Evolutionary conservation across 2,888 invertebrate species (phyloP).

Genomic region (Osmoderma eremita): DNA sequence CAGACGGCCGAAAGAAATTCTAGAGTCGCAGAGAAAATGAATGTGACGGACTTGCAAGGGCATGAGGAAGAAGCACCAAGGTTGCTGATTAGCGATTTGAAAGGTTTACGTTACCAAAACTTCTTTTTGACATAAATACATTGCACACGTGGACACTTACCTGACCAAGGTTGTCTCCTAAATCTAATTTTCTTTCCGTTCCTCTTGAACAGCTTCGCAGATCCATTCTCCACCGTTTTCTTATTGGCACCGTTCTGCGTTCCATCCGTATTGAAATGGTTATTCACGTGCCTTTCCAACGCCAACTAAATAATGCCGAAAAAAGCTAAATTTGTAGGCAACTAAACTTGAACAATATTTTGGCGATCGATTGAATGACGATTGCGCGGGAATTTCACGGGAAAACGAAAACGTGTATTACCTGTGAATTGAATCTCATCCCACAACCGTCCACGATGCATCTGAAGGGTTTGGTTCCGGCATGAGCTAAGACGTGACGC

Average conservation of each 20-base stretch:
- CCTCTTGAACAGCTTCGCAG: conserved; percentile 82
- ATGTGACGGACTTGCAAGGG: too few species aligned
- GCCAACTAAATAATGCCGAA: conserved; percentile 68
- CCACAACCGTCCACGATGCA: conserved; percentile 97
- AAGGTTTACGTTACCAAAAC: too few species aligned
- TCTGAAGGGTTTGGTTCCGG: conserved; percentile 91
- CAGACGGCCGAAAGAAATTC: too few species aligned
- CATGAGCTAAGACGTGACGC: conserved; percentile 90
- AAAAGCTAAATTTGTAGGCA: background rate
- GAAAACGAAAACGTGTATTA: too few species aligned
- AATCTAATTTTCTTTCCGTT: conserved; percentile 91
- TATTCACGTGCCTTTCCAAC: conserved; percentile 92
- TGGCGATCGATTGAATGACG: too few species aligned
- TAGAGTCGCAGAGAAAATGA: too few species aligned
- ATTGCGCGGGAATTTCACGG: too few species aligned
- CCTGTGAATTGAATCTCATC: conserved; percentile 86
- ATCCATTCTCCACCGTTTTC: conserved; percentile 79
- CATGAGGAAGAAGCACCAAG: too few species aligned
- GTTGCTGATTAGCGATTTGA: too few species aligned
- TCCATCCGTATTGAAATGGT: conserved; percentile 82
- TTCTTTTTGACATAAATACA: background rate
- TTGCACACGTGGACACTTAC: conserved; percentile 65
- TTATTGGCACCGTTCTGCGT: conserved; percentile 71
- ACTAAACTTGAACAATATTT: too few species aligned
- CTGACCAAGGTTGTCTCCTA: conserved; percentile 88